Evolutionary conservation across 2,113 vertebrate species (phyloP).

Genomic region (Porphyrio hochstetteri): DNA sequence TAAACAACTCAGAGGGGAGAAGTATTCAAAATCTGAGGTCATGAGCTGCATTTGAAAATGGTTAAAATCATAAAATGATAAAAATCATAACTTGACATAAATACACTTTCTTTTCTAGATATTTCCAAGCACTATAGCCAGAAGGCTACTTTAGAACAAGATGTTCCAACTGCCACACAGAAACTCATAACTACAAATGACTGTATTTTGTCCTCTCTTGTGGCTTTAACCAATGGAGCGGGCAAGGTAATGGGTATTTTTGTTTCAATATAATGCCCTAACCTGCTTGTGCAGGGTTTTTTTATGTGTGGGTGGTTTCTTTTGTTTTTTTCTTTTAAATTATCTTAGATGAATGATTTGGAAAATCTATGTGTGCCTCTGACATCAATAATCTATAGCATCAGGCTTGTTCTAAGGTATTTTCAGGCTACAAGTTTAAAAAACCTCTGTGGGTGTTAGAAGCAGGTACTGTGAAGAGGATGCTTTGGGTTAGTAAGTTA

Average conservation of each 20-base stretch:
- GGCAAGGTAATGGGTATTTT: slow-evolving; percentile 83
- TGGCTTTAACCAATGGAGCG: slow-evolving; percentile 85
- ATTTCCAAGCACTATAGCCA: slow-evolving; percentile 94
- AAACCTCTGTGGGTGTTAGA: not conserved
- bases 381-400: not conserved
- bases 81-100: not conserved
- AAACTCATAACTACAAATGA: slow-evolving; percentile 95
- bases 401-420: not conserved
- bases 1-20: not conserved
- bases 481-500: not conserved
- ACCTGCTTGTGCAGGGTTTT: not conserved
- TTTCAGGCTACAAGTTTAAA: not conserved
- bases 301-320: too few relatives aligned
- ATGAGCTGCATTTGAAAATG: not conserved
- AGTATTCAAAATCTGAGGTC: not conserved
- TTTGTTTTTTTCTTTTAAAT: not conserved
- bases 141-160: slow-evolving; percentile 90
- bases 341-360: not conserved
- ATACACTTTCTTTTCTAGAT: slow-evolving; percentile 73
- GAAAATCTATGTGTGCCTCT: not conserved
- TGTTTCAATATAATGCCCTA: not conserved
- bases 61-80: not conserved
- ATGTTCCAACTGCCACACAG: slow-evolving; percentile 91
- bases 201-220: slow-evolving; percentile 91
- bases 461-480: not conserved